Evolutionary conservation across 1,140 invertebrate genomes (phyloP).

Genomic region (Chironomus striatipennis): DNA sequence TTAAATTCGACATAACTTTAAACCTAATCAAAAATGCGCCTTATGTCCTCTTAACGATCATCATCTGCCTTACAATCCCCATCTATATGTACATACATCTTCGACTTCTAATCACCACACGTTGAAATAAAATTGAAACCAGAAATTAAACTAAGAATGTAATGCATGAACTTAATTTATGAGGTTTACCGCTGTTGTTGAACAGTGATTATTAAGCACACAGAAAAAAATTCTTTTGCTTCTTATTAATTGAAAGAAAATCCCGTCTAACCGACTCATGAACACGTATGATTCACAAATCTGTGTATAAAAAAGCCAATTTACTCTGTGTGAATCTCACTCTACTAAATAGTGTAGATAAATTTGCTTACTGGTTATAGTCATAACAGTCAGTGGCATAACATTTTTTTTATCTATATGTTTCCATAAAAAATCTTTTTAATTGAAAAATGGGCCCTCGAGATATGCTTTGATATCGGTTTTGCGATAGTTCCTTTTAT

Average conservation of each 20-base stretch:
- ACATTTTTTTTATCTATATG: not conserved
- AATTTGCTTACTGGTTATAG: not conserved
- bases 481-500: not conserved
- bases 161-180: not conserved
- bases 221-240: not conserved
- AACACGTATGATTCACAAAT: too few relatives aligned
- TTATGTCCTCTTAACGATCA: too few relatives aligned
- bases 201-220: not conserved
- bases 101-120: not conserved
- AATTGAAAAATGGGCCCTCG: slow-evolving; percentile 7
- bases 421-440: not conserved
- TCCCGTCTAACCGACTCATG: too few relatives aligned
- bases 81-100: not conserved
- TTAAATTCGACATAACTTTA: too few relatives aligned
- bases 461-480: slow-evolving; percentile 12
- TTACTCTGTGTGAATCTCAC: too few relatives aligned
- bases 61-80: too few relatives aligned
- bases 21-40: too few relatives aligned
- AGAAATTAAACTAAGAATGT: not conserved
- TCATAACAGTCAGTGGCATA: not conserved
- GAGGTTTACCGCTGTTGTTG: not conserved
- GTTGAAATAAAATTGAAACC: not conserved
- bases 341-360: too few relatives aligned
- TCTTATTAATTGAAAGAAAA: too few relatives aligned
- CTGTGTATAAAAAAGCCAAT: too few relatives aligned